Evolutionary conservation across 2,888 invertebrate species (phyloP).

Genomic region (Marasmarcha lunaedactyla): DNA sequence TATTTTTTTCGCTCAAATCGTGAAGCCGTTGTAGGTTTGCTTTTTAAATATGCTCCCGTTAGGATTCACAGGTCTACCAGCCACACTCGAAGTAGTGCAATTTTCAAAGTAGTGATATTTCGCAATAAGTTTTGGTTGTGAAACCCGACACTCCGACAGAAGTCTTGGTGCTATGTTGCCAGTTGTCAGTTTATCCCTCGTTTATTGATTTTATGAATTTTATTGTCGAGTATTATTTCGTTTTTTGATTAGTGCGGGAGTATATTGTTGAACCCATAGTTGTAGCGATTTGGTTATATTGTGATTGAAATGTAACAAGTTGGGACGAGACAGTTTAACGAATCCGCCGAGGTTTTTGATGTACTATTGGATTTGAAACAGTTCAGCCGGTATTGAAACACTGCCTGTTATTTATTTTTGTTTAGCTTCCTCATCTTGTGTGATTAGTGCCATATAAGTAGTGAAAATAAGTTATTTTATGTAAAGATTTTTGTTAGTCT

Average conservation of each 20-base stretch:
- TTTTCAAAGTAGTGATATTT: conserved; percentile 56
- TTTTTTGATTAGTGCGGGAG: conserved; percentile 44
- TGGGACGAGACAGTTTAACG: neutral
- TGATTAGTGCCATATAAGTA: conserved; percentile 61
- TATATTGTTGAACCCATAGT: conserved; percentile 49
- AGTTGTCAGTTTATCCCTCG: conserved; percentile 17
- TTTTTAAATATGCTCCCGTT: conserved; percentile 45
- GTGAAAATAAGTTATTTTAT: conserved; percentile 42
- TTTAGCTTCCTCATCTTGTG: conserved; percentile 40
- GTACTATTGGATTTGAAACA: no score
- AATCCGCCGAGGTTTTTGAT: no score
- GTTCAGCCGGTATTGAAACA: conserved; percentile 20
- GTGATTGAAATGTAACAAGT: conserved; percentile 64
- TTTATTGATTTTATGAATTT: conserved; percentile 55
- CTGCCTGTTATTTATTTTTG: conserved; percentile 38
- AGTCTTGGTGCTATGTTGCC: conserved; percentile 30
- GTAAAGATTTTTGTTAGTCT: conserved; percentile 59
- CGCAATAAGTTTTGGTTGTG: conserved; percentile 67
- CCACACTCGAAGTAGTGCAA: conserved; percentile 59
- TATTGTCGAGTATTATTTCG: conserved; percentile 59
- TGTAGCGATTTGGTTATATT: conserved; percentile 56
- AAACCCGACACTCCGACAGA: conserved; percentile 33
- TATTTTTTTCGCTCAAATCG: conserved; percentile 45
- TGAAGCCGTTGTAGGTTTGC: conserved; percentile 21
- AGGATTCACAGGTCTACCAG: conserved; percentile 32